Evolutionary conservation across 1,140 invertebrate genomes (phyloP).

Genomic region (Trypoxylus dichotomus): DNA sequence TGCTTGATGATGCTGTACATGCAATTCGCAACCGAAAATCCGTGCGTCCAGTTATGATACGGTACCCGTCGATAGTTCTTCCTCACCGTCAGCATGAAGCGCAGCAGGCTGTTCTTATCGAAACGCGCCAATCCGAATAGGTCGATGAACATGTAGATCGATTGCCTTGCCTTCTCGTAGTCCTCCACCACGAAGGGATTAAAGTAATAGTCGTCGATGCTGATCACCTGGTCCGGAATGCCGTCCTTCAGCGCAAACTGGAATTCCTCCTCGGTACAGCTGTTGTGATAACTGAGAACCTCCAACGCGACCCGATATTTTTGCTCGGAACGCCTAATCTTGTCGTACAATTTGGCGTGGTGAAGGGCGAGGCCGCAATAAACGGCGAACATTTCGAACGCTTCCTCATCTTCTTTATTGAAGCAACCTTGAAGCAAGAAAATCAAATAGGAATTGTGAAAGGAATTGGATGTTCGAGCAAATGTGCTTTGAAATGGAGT

Average conservation of each 20-base stretch:
- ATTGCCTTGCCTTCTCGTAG: conserved; percentile 64
- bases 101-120: conserved; percentile 63
- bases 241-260: conserved; percentile 53
- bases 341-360: conserved; percentile 83
- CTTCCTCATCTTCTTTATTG: conserved; percentile 75
- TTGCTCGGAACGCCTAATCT: conserved; percentile 80
- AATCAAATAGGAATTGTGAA: neutral
- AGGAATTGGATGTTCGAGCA: neutral
- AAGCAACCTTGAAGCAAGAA: conserved; percentile 54
- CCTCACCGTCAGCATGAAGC: conserved; percentile 77
- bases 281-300: conserved; percentile 82
- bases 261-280: conserved; percentile 70
- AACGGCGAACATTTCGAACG: conserved; percentile 81
- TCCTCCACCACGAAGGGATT: conserved; percentile 70
- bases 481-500: no score
- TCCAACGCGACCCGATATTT: conserved; percentile 79
- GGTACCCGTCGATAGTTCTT: conserved; percentile 83
- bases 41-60: conserved; percentile 87
- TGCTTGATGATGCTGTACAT: conserved; percentile 78
- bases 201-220: conserved; percentile 68
- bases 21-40: conserved; percentile 81
- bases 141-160: conserved; percentile 79
- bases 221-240: conserved; percentile 49
- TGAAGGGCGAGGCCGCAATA: conserved; percentile 85
- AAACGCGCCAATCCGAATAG: conserved; percentile 60